Evolutionary conservation across 64 coral and sea anemone species (phyloP), one percentile per base, ranked within the genome.

Genomic region (Orbicella faveolata): DNA sequence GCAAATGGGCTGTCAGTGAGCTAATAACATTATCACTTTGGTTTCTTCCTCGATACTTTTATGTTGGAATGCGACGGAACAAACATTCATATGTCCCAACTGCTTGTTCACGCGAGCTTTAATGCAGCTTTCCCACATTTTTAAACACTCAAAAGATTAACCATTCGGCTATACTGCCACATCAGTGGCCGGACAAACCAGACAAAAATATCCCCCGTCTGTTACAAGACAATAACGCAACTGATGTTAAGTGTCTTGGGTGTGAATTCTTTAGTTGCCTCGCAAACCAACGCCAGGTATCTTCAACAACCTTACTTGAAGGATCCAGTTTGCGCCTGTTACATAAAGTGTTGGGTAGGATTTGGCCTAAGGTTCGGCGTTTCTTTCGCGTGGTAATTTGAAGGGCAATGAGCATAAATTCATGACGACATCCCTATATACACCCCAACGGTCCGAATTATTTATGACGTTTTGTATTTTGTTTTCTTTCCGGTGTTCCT

Each of bases 201-300:
- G 80, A 83, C 35, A 21, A 16, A 18, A 39, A 48, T 12, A 25
- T 3, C n/a, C 12, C n/a, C 48, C 59, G 18, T 26, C 77, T n/a
- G 21, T 20, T 63, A 17, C 10, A 0, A 67, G 10, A 48, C 81
- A 78, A 53, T 80, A 15, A 25, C 78, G 61, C 14, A 23, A 30
- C 26, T 10, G 26, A 7, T 53, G 34, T 62, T 7, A 80, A 63
- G 26, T 80, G 54, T n/a, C 34, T 80, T 59, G 20, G 37, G 61
- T 34, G 52, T 19, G 59, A 68, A 83, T 67, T 67, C 61, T 83
- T 83, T 14, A 18, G 61, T 83, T 68, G 61, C 20, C 61, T 41
- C 35, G 62, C 69, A 37, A 39, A 63, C 63, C 14, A 18, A 67
- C 4, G 1, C 67, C 21, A 59, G 44, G 55, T 59, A 59, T 59